These are phyloP conservation scores for Dinocampus coccinellae DNA, from an alignment of 2,888 invertebrate genomes.

Conservation along the genomic window DNA sequence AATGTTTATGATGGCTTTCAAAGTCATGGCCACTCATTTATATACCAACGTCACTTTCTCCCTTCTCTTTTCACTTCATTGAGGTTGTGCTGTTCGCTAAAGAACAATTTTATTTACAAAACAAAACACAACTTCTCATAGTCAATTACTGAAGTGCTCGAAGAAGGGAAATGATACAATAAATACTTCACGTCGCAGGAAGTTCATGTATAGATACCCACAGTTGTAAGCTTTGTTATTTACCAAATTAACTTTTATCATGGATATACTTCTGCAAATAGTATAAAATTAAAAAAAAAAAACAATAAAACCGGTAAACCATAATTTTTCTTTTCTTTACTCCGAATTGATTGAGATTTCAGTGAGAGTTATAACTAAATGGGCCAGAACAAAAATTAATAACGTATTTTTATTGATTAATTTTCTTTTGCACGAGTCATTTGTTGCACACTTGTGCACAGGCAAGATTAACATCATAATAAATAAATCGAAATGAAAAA, in stretches of 20 bases:
- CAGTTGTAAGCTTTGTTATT: not conserved
- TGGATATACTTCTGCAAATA: not conserved
- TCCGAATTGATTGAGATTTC: not conserved
- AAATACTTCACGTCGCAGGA: not conserved
- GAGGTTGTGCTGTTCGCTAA: conserved; percentile 28
- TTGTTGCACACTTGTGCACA: not conserved
- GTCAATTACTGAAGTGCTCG: not conserved
- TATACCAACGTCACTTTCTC: conserved; percentile 67
- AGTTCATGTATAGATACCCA: not conserved
- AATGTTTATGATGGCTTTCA: conserved; percentile 60
- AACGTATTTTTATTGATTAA: not conserved
- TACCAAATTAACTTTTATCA: not conserved
- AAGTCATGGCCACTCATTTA: conserved; percentile 68
- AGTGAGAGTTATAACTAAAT: not conserved
- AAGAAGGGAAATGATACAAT: not conserved
- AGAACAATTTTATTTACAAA: not conserved
- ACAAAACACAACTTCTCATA: not conserved
- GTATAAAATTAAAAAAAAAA: not conserved
- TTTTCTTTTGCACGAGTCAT: too few relatives aligned
- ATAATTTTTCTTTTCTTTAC: not conserved
- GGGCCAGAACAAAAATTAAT: not conserved
- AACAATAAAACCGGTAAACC: not conserved
- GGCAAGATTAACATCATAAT: not conserved
- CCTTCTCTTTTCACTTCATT: conserved; percentile 58
- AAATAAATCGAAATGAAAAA: not conserved